A percentile compares a stretch with the other conserved stretches of the same genome.
Evolutionary conservation across 2,888 invertebrate genomes (phyloP).

Genomic region (Papilio protenor): DNA sequence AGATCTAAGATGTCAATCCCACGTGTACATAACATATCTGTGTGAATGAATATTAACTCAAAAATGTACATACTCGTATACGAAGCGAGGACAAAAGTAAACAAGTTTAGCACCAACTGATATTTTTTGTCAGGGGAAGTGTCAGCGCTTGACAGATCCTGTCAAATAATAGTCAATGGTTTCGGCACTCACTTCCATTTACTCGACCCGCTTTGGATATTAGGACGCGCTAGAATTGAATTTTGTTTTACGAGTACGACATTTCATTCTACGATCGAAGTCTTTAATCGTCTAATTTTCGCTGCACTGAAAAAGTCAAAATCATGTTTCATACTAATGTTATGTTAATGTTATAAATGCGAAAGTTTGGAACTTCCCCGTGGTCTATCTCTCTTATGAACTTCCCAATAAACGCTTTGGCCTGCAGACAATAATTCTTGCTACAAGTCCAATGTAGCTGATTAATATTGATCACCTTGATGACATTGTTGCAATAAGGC

Average conservation of each 20-base stretch:
- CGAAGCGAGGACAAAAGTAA: neutral
- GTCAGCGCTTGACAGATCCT: neutral
- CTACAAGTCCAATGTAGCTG: too few relatives aligned
- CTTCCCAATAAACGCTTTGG: too few relatives aligned
- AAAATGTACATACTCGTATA: too few relatives aligned
- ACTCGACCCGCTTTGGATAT: conserved; percentile 38
- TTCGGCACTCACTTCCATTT: conserved; percentile 58
- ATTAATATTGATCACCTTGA: too few relatives aligned
- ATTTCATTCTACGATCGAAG: neutral
- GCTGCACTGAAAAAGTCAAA: neutral
- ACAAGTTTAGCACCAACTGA: too few relatives aligned
- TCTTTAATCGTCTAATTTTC: neutral
- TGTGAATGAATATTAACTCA: too few relatives aligned
- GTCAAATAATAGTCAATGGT: neutral
- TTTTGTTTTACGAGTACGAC: conserved; percentile 15
- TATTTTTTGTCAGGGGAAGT: too few relatives aligned
- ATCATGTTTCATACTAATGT: too few relatives aligned
- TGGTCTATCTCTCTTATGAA: too few relatives aligned
- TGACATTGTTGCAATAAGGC: too few relatives aligned
- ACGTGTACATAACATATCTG: neutral
- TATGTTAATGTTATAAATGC: too few relatives aligned
- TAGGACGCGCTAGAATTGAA: conserved; percentile 18
- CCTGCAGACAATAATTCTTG: too few relatives aligned
- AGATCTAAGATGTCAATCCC: neutral
- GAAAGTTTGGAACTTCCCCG: neutral